phyloP scores from a whole-genome alignment of 2,113 vertebrate genomes.

The Corythaixoides concolor region DNA sequence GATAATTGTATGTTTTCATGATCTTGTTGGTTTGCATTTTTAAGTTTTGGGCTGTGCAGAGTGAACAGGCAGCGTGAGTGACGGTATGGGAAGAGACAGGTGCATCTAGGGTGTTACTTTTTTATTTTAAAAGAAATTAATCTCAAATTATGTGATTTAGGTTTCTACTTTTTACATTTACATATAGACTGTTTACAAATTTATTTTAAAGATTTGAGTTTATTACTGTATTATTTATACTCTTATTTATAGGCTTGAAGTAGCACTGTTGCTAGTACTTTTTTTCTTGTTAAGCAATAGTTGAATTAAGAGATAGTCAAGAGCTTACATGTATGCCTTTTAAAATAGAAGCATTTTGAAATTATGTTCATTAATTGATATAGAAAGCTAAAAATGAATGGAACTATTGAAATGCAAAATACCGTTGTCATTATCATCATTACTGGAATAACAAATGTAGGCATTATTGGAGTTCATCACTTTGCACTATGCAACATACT shows the following conservation, averaged over 20 bases:
- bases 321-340: neutral
- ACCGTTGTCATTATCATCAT: neutral
- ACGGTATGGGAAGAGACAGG: neutral
- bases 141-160: neutral
- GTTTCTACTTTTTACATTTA: neutral
- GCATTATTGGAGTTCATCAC: neutral
- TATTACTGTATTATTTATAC: neutral
- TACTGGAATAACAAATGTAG: neutral
- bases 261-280: neutral
- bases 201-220: neutral
- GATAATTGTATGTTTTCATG: neutral
- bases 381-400: neutral
- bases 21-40: neutral
- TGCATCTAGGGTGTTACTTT: neutral
- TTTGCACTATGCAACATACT: neutral
- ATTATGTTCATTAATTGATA: constrained; percentile 16
- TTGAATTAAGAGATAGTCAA: neutral
- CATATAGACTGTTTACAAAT: neutral
- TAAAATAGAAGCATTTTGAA: constrained; percentile 18
- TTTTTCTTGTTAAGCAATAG: too few species aligned
- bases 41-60: neutral
- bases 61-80: neutral
- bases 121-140: neutral
- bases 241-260: neutral
- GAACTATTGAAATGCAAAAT: constrained; percentile 10